phyloP scores from a whole-genome alignment of 2,113 vertebrate species.

The Osmerus eperlanus region DNA sequence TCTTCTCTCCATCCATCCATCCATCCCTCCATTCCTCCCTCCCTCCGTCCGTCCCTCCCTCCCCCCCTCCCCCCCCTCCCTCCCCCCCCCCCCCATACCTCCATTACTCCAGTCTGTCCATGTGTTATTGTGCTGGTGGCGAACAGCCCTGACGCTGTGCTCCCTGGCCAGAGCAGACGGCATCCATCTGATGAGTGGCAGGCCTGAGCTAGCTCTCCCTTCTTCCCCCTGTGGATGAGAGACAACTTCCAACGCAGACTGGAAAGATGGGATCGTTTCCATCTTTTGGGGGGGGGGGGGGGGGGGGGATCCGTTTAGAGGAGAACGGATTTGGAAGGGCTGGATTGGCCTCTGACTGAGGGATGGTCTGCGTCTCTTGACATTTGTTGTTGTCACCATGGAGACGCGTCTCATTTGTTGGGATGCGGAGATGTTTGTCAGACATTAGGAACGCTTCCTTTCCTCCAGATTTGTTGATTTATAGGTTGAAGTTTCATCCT shows the following conservation, averaged over 20 bases:
- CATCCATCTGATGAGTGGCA: not conserved
- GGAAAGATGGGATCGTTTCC: slow-evolving; percentile 10
- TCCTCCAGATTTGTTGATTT: not conserved
- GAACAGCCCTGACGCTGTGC: not conserved
- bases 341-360: too few relatives aligned
- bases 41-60: not conserved
- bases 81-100: not conserved
- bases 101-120: not conserved
- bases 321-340: too few relatives aligned
- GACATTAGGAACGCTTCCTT: not conserved
- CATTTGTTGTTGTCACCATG: too few relatives aligned
- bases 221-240: slow-evolving; percentile 7
- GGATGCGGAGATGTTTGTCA: too few relatives aligned
- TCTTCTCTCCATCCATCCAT: not conserved
- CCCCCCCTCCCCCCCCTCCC: not conserved
- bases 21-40: not conserved
- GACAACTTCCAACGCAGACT: not conserved
- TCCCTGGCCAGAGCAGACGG: not conserved
- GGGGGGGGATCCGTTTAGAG: too few relatives aligned
- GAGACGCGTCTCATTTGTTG: too few relatives aligned
- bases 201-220: not conserved
- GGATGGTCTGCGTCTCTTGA: too few relatives aligned
- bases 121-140: not conserved
- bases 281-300: not conserved
- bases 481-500: not conserved